Percentiles rank a stretch among this genome's conserved stretches.
These are phyloP conservation scores for Dallia pectoralis DNA, from an alignment of 2,797 vertebrate genomes.

Conservation along the genomic window DNA sequence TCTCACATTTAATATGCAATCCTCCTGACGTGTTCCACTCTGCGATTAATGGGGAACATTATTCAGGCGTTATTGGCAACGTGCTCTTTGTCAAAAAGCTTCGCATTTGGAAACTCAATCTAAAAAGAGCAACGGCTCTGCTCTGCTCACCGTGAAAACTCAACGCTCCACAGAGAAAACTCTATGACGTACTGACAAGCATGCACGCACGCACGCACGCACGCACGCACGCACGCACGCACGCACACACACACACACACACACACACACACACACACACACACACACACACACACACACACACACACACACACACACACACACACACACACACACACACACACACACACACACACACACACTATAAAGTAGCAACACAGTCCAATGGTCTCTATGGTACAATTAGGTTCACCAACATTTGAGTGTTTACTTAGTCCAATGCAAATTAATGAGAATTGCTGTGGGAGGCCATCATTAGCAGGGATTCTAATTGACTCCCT, in stretches of 20 bases:
- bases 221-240: background rate
- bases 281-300: constrained; percentile 18
- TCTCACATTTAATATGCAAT: constrained; percentile 71
- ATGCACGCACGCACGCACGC: background rate
- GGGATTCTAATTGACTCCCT: too few species aligned
- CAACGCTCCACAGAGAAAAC: constrained; percentile 21
- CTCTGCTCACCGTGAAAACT: constrained; percentile 38
- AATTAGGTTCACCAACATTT: too few species aligned
- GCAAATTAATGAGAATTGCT: too few species aligned
- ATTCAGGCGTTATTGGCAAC: constrained; percentile 66
- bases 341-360: constrained; percentile 6
- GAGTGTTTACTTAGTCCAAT: too few species aligned
- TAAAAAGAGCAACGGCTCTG: constrained; percentile 47
- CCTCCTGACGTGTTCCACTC: constrained; percentile 60
- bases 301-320: constrained; percentile 13
- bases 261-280: constrained; percentile 8
- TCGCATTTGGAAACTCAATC: constrained; percentile 63
- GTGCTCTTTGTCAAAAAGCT: constrained; percentile 60
- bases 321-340: constrained; percentile 14
- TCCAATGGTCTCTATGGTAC: too few species aligned
- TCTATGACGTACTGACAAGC: constrained; percentile 25
- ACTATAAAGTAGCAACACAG: constrained; percentile 18
- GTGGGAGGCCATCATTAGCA: too few species aligned
- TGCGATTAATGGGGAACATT: constrained; percentile 69
- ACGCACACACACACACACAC: background rate